Conservation (phyloP, 1,140 invertebrate genomes). For the Drosophila nasuta region DNA sequence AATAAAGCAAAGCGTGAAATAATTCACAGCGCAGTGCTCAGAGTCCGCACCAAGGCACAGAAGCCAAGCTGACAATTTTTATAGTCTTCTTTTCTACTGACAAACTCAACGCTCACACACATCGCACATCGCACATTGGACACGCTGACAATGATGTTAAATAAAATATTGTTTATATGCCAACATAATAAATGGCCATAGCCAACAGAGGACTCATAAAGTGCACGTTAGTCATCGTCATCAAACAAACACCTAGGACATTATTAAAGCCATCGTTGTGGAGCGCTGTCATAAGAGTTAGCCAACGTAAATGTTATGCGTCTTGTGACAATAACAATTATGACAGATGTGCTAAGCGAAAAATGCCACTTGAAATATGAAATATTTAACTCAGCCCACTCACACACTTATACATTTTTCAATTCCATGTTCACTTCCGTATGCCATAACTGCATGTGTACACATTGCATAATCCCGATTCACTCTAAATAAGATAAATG, state of each 20-base stretch:
- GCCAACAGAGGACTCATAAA: conserved; percentile 74
- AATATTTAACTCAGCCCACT: conserved; percentile 7
- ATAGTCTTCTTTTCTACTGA: conserved; percentile 55
- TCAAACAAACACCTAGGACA: conserved; percentile 53
- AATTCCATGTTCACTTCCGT: neutral
- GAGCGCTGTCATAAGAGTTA: conserved; percentile 34
- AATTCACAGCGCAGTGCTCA: conserved; percentile 69
- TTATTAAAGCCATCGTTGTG: conserved; percentile 26
- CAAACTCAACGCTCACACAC: conserved; percentile 18
- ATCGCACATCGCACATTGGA: conserved; percentile 7
- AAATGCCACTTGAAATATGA: neutral
- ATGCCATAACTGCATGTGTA: neutral
- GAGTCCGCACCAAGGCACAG: conserved; percentile 38
- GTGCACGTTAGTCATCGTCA: conserved; percentile 55
- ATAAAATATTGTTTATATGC: conserved; percentile 83
- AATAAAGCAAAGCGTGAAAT: conserved; percentile 83
- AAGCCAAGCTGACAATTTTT: conserved; percentile 79
- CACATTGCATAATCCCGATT: neutral
- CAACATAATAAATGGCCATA: conserved; percentile 81
- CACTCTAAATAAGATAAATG: neutral
- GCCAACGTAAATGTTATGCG: conserved; percentile 30
- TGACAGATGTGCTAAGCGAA: conserved; percentile 61
- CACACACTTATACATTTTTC: neutral
- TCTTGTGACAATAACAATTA: conserved; percentile 66
- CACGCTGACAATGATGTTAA: conserved; percentile 74